These are phyloP conservation scores for Cyprinus carpio DNA, from an alignment of 2,113 vertebrate species.

Conservation along the genomic window DNA sequence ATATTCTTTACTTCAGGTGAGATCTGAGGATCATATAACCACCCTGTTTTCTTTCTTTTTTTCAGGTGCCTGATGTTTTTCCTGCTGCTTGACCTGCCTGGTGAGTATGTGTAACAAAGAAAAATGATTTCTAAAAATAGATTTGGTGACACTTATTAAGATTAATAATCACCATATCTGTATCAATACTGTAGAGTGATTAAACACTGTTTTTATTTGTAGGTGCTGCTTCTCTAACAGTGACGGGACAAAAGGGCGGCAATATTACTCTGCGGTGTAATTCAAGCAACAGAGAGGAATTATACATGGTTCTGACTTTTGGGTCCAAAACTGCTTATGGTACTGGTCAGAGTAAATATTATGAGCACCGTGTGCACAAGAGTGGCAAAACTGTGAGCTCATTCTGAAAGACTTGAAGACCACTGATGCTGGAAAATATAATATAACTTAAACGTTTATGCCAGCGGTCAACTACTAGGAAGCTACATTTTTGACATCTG, in stretches of 20 bases:
- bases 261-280: not conserved
- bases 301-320: not conserved
- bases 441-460: too few species aligned
- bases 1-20: not conserved
- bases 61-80: not conserved
- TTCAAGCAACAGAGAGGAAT: fast-evolving
- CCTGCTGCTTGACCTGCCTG: not conserved
- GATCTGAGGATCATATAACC: not conserved
- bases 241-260: not conserved
- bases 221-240: not conserved
- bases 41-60: not conserved
- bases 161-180: not conserved
- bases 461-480: too few species aligned
- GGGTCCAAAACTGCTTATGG: not conserved
- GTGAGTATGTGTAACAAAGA: not conserved
- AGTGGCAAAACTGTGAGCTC: fast-evolving
- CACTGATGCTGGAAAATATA: not conserved
- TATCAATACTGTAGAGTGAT: not conserved
- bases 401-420: not conserved
- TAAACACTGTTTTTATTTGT: not conserved
- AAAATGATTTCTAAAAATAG: not conserved
- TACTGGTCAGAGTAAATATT: fast-evolving
- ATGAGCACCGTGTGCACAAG: not conserved
- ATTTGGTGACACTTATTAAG: too few species aligned
- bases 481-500: too few species aligned